A percentile compares a stretch with the other conserved stretches of the same genome.
phyloP scores from a whole-genome alignment of 2,888 invertebrate genomes.

The Rutpela maculata region DNA sequence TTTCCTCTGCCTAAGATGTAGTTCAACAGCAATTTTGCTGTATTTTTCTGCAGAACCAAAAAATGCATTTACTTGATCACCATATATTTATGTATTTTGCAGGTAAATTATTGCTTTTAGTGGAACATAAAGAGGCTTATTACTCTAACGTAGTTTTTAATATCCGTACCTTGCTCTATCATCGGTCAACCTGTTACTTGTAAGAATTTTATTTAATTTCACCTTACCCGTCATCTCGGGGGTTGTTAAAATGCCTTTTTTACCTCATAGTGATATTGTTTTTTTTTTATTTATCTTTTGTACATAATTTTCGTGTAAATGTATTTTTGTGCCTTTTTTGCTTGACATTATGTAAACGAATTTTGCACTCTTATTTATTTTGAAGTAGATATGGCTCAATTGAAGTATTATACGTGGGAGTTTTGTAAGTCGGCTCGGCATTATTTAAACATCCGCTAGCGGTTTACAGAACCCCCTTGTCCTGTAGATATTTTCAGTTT shows the following conservation, averaged over 20 bases:
- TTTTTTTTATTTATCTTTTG: constrained; percentile 55
- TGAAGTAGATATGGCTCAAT: constrained; percentile 31
- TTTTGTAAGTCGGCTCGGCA: constrained; percentile 6
- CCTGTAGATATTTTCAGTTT: constrained; percentile 24
- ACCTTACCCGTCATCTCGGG: neutral
- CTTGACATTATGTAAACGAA: constrained; percentile 50
- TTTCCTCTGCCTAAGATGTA: too few species aligned
- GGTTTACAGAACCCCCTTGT: constrained; percentile 30
- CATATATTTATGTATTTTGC: too few species aligned
- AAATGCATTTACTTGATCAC: too few species aligned
- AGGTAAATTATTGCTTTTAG: too few species aligned
- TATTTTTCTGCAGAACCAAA: too few species aligned
- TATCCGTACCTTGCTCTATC: neutral
- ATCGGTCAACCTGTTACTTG: constrained; percentile 24
- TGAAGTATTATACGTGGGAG: constrained; percentile 36
- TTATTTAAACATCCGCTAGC: neutral
- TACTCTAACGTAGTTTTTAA: neutral
- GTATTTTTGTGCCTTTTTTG: constrained; percentile 52
- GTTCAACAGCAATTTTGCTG: too few species aligned
- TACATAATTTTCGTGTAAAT: constrained; percentile 54
- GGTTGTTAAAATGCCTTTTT: constrained; percentile 46
- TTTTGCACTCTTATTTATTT: constrained; percentile 33
- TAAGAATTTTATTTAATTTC: neutral
- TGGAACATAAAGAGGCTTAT: neutral
- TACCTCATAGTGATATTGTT: constrained; percentile 52